Evolutionary conservation across 1,140 invertebrate species (phyloP).

Genomic region (Pentalonia nigronervosa): DNA sequence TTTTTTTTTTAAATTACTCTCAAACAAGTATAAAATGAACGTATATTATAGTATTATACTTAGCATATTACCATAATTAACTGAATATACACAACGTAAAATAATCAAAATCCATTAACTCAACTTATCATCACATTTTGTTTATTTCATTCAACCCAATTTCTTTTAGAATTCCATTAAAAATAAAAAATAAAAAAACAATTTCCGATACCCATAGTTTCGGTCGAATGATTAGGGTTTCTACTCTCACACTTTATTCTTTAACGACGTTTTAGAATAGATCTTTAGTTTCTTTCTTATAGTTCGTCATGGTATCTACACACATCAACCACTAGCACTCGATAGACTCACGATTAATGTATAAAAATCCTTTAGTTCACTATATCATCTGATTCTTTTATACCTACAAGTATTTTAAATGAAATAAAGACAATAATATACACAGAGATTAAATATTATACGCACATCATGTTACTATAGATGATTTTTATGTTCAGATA

Average conservation of each 20-base stretch:
- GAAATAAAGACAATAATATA: background rate
- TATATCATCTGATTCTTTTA: background rate
- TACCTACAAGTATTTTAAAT: background rate
- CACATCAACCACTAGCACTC: background rate
- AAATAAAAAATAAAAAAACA: background rate
- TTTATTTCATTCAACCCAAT: background rate
- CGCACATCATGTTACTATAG: background rate
- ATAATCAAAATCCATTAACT: constrained; percentile 13
- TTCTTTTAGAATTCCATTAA: constrained; percentile 30
- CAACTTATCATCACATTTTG: constrained; percentile 8
- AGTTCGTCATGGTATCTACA: background rate
- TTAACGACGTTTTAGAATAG: background rate
- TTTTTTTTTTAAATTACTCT: constrained; percentile 1
- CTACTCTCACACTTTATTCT: background rate
- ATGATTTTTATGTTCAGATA: constrained; percentile 15
- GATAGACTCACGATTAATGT: background rate
- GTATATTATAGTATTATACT: background rate
- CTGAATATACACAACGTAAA: background rate
- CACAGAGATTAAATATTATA: background rate
- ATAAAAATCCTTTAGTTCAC: background rate
- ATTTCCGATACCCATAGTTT: constrained; percentile 26
- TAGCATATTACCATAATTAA: constrained; percentile 22
- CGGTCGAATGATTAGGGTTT: background rate
- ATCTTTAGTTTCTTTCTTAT: background rate
- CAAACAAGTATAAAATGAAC: too few relatives aligned